Evolutionary conservation across 2,113 vertebrate genomes (phyloP).

Genomic region (Astur gentilis): DNA sequence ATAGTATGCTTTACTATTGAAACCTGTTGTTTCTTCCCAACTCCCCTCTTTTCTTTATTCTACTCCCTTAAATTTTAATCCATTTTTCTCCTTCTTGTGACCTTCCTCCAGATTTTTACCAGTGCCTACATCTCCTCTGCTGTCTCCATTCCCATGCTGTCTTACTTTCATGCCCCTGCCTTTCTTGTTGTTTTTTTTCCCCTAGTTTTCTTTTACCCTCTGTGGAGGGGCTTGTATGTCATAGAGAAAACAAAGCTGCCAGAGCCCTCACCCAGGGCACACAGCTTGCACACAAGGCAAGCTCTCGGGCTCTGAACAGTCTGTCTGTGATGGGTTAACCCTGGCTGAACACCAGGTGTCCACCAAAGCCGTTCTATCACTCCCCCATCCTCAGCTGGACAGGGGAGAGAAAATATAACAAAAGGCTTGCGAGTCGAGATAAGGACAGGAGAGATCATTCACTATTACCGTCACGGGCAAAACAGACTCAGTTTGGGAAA

Average conservation of each 20-base stretch:
- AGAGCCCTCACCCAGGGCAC: no score
- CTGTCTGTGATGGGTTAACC: no score
- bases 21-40: background rate
- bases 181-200: background rate
- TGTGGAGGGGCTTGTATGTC: background rate
- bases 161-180: background rate
- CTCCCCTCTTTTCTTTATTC: background rate
- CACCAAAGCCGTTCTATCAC: no score
- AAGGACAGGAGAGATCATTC: no score
- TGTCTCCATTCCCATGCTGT: background rate
- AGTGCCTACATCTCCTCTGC: background rate
- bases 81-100: background rate
- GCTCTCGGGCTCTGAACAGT: background rate
- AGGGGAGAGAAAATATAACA: no score
- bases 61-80: background rate
- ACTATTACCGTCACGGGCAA: no score
- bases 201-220: background rate
- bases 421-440: no score
- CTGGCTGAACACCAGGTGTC: no score
- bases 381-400: no score
- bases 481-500: no score
- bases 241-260: background rate
- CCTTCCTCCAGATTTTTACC: background rate
- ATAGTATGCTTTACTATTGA: background rate
- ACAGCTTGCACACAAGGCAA: background rate